A percentile compares a stretch with the other conserved stretches of the same genome.
Conservation (phyloP, 2,797 vertebrate genomes). For the Sardinella longiceps region DNA sequence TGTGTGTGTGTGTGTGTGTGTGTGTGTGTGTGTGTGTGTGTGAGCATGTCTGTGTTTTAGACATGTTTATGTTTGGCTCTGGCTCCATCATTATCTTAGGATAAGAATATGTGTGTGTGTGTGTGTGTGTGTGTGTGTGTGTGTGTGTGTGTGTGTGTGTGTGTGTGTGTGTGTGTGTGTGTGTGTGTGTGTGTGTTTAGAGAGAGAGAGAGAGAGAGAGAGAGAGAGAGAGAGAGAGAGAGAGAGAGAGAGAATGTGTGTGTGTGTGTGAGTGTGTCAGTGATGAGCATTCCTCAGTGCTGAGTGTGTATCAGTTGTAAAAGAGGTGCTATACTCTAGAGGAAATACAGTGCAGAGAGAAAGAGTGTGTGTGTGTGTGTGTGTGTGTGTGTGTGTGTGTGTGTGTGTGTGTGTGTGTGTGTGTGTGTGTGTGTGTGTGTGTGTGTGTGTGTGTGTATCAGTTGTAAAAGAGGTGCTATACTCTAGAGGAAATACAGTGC, state of each 20-base stretch:
- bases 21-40: neutral
- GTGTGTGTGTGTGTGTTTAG: neutral
- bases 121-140: slow-evolving; percentile 1
- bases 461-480: neutral
- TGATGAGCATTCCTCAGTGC: neutral
- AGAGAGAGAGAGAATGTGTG: no score
- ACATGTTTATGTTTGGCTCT: no score
- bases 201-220: no score
- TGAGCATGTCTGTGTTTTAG: no score
- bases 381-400: neutral
- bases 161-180: neutral
- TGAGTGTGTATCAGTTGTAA: neutral
- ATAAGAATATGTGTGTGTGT: neutral
- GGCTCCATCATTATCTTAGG: no score
- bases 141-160: no score
- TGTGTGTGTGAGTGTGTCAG: neutral
- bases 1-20: no score
- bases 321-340: neutral
- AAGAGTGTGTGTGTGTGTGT: neutral
- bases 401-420: neutral
- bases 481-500: neutral
- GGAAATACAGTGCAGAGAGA: no score
- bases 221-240: no score
- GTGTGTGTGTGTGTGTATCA: no score
- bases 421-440: no score